Evolutionary conservation across 2,113 vertebrate genomes (phyloP).

Genomic region (Thomomys bottae): DNA sequence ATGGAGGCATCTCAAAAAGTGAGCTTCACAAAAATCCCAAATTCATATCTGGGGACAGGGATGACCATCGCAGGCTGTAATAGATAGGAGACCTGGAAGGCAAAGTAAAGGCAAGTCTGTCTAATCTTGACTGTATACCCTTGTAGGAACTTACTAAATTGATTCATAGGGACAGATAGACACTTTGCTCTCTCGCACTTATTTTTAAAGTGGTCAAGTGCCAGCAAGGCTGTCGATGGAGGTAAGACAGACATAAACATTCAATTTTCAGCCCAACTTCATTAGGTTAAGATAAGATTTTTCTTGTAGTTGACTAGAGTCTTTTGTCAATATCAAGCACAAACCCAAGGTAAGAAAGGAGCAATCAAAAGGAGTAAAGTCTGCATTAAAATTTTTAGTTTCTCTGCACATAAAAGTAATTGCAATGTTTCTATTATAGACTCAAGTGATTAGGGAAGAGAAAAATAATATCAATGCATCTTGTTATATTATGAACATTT

Average conservation of each 20-base stretch:
- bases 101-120: neutral
- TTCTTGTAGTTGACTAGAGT: neutral
- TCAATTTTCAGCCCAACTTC: slow-evolving; percentile 19
- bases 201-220: neutral
- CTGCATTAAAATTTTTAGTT: neutral
- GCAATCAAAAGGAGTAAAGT: neutral
- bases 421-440: neutral
- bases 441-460: neutral
- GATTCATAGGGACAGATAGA: neutral
- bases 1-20: neutral
- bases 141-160: neutral
- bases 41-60: no score
- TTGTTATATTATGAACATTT: neutral
- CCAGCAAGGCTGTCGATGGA: neutral
- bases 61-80: neutral
- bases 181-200: neutral
- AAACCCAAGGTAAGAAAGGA: slow-evolving; percentile 1
- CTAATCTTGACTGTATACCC: neutral
- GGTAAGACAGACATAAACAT: neutral
- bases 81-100: neutral
- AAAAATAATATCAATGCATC: neutral
- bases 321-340: neutral
- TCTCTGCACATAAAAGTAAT: neutral
- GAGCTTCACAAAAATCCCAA: neutral
- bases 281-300: neutral